Evolutionary conservation across 2,888 invertebrate genomes (phyloP), one percentile per base, ranked within the genome.

Genomic region (Drosophila helvetica): DNA sequence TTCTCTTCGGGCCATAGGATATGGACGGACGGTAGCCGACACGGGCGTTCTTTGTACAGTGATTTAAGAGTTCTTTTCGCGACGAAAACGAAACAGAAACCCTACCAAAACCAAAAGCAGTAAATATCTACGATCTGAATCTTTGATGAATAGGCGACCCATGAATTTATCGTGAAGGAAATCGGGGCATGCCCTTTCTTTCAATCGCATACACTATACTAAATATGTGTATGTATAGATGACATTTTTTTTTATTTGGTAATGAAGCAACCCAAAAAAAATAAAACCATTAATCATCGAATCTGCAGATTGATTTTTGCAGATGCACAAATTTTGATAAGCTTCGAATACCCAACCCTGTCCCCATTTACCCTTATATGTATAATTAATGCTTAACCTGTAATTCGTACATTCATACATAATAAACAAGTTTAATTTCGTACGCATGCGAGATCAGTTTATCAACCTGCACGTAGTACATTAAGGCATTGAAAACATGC

Each of bases 1-100:
- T 81, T 79, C 79, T 89, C 17, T 84, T 85, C 65, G 87, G 90
- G 33, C 90, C 90, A 78, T 90, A 91, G 78, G 25, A 10, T 30
- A 10, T 12, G 27, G 47, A 30, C 7, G 6, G 5, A 9, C 38
- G 38, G 8, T 27, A 15, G n/a, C 10, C 12, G 48, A n/a, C 48
- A 30, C 47, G 25, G 25, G 52, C 68, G 17, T 53, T 69, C 56
- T 64, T 72, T 84, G 83, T 84, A 84, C 88, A 84, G 83, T 84
- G 86, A 88, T 80, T 74, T 38, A 55, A 52, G 45, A 74, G 63
- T 68, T 79, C 66, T 79, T 79, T 82, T 75, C 83, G 66, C 69
- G 79, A 74, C 72, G 77, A 73, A 83, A 75, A 57, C 72, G 63
- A 80, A 86, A 78, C 59, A 75, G 56, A 38, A 67, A 73, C 60